A percentile compares a stretch with the other conserved stretches of the same genome.
Evolutionary conservation across 1,140 invertebrate species (phyloP).

Genomic region (Adoxophyes honmai): DNA sequence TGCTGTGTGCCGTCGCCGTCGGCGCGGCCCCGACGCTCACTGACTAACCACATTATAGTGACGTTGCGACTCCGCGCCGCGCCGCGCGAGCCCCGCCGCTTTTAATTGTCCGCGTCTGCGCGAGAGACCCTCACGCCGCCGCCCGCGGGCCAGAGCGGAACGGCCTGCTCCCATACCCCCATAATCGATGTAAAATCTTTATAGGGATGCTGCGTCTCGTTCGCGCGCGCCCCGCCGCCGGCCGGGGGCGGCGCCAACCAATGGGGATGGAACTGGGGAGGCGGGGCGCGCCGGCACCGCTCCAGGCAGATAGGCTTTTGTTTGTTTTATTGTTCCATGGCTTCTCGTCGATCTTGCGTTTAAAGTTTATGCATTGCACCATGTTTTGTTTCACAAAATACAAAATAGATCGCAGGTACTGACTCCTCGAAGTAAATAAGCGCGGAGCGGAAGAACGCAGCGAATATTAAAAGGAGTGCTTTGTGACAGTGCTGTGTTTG

Average conservation of each 20-base stretch:
- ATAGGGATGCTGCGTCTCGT: constrained; percentile 65
- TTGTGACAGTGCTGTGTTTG: constrained; percentile 26
- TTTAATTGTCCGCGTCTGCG: constrained; percentile 74
- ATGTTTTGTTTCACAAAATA: constrained; percentile 73
- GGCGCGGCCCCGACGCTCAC: constrained; percentile 70
- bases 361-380: constrained; percentile 76
- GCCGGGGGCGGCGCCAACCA: constrained; percentile 43
- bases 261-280: constrained; percentile 32
- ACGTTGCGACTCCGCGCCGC: constrained; percentile 42
- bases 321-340: constrained; percentile 76
- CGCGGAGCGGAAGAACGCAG: constrained; percentile 47
- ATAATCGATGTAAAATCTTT: constrained; percentile 72
- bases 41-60: constrained; percentile 75
- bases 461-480: constrained; percentile 28
- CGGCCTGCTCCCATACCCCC: constrained; percentile 53
- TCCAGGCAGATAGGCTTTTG: constrained; percentile 61
- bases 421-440: constrained; percentile 65
- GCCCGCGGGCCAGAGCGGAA: constrained; percentile 61
- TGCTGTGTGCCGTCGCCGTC: constrained; percentile 60
- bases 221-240: constrained; percentile 35
- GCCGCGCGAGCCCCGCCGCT: constrained; percentile 56
- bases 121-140: constrained; percentile 51
- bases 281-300: constrained; percentile 40
- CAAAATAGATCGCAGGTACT: constrained; percentile 56
- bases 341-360: constrained; percentile 72